Evolutionary conservation across 2,888 invertebrate genomes (phyloP).

Genomic region (Synergus umbraculus): DNA sequence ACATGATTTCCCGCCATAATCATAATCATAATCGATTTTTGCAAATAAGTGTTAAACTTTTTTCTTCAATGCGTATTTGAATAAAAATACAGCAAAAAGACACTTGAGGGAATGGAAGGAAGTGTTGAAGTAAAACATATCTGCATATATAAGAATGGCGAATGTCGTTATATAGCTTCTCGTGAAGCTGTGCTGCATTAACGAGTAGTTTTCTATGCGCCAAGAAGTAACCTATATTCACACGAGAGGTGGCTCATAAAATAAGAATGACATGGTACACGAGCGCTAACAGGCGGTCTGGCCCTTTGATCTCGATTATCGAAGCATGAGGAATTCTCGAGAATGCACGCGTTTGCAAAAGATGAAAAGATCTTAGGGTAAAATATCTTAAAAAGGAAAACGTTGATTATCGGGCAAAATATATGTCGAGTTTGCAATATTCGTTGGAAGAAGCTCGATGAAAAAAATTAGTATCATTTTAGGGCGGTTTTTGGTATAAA

Average conservation of each 20-base stretch:
- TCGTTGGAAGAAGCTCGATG: background rate
- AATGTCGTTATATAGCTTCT: slow-evolving; percentile 22
- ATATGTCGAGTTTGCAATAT: background rate
- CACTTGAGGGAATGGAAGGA: background rate
- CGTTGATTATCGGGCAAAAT: background rate
- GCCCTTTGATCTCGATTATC: slow-evolving; percentile 57
- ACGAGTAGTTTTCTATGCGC: slow-evolving; percentile 48
- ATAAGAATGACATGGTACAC: slow-evolving; percentile 52
- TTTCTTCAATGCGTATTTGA: too few relatives aligned
- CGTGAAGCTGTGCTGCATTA: slow-evolving; percentile 42
- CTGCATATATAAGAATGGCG: background rate
- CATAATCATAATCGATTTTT: too few relatives aligned
- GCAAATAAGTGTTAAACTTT: too few relatives aligned
- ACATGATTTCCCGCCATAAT: background rate
- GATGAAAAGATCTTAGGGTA: slow-evolving; percentile 16
- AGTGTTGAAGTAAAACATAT: background rate
- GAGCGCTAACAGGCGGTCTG: slow-evolving; percentile 48
- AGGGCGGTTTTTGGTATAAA: too few relatives aligned
- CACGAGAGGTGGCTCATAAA: slow-evolving; percentile 45
- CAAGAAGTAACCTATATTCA: slow-evolving; percentile 53
- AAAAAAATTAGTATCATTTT: too few relatives aligned
- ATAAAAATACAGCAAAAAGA: background rate
- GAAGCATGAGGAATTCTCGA: slow-evolving; percentile 40
- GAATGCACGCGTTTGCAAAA: slow-evolving; percentile 28
- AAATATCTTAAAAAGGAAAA: slow-evolving; percentile 10